Evolutionary conservation across 37 sponge, comb jelly and placozoan genomes (phyloP), one percentile per base, ranked within the genome.

Genomic region (Halisarca cf. caerulea): DNA sequence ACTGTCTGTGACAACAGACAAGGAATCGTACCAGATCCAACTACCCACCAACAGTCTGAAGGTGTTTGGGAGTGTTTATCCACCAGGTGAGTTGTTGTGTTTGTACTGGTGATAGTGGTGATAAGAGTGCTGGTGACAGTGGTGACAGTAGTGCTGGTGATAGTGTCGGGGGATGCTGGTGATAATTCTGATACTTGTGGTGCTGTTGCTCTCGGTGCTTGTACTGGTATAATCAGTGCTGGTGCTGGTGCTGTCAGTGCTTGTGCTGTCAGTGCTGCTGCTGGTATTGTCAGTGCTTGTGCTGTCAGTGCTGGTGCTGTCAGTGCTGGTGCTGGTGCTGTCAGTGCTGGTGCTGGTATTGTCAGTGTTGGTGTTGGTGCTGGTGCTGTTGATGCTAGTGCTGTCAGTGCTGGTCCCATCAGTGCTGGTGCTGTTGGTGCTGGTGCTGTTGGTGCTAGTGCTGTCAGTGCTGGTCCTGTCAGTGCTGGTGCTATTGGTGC

Each of bases 21-120:
- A 74, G 77, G 77, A 74, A 2, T 37, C 24, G 20, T 74, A 74
- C 77, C 38, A n/a, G 24, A 37, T 74, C 2, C 77, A 74, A 23
- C 77, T 74, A 1, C 77, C 77, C 17, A 1, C 21, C 44, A 24
- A 40, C 77, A 39, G 38, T 9, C 41, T 42, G 11, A 74, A 74
- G 77, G 36, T 74, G 6, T 74, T 74, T 74, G 77, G 44, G 41
- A 74, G 44, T 74, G 77, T 74, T n/a, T 41, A 74, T 23, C 77
- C 77, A 39, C 21, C 1, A 3, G 9, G 11, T 47, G 51, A 11
- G 6, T 14, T 47, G 51, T 47, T 47, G 51, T 47, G 57, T 55
- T 55, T 55, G 57, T 11, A 55, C 17, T 55, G 57, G 17, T 55
- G 57, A 20, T 55, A 55, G 57, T 55, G 11, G 17, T 20, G 11